Conservation (phyloP, 1,140 invertebrate species). For the Pseudomyrmex flavicornis region DNA sequence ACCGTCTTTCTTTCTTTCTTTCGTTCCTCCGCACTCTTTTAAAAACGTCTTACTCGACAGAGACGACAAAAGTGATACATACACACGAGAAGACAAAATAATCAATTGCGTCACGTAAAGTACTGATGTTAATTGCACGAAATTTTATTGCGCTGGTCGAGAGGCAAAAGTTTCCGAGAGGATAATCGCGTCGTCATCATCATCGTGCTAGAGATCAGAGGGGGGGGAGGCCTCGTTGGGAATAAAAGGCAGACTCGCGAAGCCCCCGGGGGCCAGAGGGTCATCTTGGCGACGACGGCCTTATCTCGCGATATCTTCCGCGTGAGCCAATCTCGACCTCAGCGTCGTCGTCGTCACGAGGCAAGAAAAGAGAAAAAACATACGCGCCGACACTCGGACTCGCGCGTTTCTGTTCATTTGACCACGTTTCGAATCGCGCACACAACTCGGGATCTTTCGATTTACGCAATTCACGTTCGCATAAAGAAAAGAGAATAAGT, state of each 20-base stretch:
- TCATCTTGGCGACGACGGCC: constrained; percentile 63
- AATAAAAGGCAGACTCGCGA: constrained; percentile 35
- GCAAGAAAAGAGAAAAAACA: constrained; percentile 42
- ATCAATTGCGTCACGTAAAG: neutral
- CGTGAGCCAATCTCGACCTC: constrained; percentile 74
- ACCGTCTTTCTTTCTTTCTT: neutral
- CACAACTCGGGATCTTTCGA: neutral
- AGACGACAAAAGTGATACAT: neutral
- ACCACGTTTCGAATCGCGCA: neutral
- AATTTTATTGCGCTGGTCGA: constrained; percentile 11
- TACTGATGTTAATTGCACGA: constrained; percentile 10
- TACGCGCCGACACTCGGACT: neutral
- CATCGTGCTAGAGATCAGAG: neutral
- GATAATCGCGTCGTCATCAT: neutral
- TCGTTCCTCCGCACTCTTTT: neutral
- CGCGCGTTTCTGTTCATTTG: neutral
- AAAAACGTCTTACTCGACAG: neutral
- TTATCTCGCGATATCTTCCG: constrained; percentile 69
- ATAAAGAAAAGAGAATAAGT: no score
- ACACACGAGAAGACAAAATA: neutral
- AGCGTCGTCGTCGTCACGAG: constrained; percentile 47
- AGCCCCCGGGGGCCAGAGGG: constrained; percentile 57
- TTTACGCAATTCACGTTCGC: no score
- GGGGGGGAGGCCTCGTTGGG: neutral
- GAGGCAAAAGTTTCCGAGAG: constrained; percentile 4